Evolutionary conservation across 2,888 invertebrate genomes (phyloP), one percentile per base, ranked within the genome.

Genomic region (Hylaea fasciaria): DNA sequence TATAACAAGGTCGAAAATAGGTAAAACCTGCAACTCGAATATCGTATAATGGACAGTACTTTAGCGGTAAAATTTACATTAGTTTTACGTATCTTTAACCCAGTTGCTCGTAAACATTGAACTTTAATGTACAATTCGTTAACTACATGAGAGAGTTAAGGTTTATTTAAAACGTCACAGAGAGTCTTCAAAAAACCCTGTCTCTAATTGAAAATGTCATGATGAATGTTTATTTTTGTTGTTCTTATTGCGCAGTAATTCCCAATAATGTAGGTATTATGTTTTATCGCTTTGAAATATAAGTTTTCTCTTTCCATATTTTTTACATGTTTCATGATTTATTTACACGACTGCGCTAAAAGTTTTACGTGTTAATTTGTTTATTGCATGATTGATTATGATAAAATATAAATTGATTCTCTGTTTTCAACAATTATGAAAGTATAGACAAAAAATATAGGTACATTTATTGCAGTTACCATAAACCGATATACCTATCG

Each of bases 51-150:
- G 55, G 67, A 59, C 62, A 65, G 60, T 61, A 65, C 56, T 60
- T 45, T 43, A 63, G 64, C 62, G 62, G 56, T 60, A 55, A 56
- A 57, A 49, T 47, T 53, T 55, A 60, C 46, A 54, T 39, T 37
- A 37, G 2, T 48, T 53, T 53, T 62, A 62, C 60, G 59, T 66
- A 62, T 64, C 58, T 57, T 53, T 37, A 60, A 61, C 70, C 70
- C 70, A 70, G 68, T 68, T 68, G 70, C 70, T 70, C 41, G 48
- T 16, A 54, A 64, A 52, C 41, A 40, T 52, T 40, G 22, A 32
- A 41, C 41, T 22, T 32, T 29, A 37, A 32, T 40, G 29, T 44
- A 45, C 12, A 57, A 45, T 47, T 57, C 28, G 16, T 57, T 40
- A 50, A 28, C 29, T 41, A 47, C 22, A 40, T n/a, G 41, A 39